Conservation (phyloP, 2,888 invertebrate genomes). For the Abrostola triplasia region DNA sequence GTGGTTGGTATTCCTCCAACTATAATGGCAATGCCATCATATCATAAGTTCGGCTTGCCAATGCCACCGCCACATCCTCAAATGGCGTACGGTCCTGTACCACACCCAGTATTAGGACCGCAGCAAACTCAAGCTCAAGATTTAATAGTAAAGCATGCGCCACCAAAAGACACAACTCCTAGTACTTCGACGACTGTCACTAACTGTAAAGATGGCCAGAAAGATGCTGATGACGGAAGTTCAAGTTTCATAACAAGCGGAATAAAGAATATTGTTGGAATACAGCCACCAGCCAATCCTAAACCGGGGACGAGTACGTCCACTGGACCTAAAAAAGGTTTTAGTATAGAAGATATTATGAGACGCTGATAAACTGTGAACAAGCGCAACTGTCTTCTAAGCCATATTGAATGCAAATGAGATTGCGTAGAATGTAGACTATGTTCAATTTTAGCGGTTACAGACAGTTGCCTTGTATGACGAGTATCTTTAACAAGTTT, state of each 20-base stretch:
- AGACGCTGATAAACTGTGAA: constrained; percentile 89
- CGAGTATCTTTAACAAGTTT: constrained; percentile 28
- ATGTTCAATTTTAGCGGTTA: constrained; percentile 36
- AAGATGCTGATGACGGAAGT: constrained; percentile 71
- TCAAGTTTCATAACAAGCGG: constrained; percentile 82
- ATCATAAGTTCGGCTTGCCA: constrained; percentile 84
- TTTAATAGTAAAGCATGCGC: constrained; percentile 86
- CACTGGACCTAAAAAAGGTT: constrained; percentile 93
- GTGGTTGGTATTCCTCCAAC: constrained; percentile 79
- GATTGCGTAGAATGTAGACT: constrained; percentile 42
- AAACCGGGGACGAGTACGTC: constrained; percentile 88
- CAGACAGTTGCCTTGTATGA: constrained; percentile 39
- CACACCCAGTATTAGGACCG: constrained; percentile 80
- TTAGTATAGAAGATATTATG: constrained; percentile 97
- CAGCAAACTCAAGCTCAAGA: constrained; percentile 87
- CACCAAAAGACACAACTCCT: constrained; percentile 81
- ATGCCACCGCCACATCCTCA: constrained; percentile 84
- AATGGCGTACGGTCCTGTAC: constrained; percentile 77
- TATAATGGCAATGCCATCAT: constrained; percentile 82
- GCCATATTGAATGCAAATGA: constrained; percentile 39
- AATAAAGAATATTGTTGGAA: constrained; percentile 86
- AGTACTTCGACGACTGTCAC: constrained; percentile 80
- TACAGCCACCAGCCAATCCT: constrained; percentile 81
- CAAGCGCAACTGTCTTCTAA: constrained; percentile 29
- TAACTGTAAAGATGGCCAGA: constrained; percentile 71